A percentile compares a stretch with the other conserved stretches of the same genome.
These are phyloP conservation scores for Tychaedon coryphoeus DNA, from an alignment of 2,113 vertebrate species.

Conservation along the genomic window DNA sequence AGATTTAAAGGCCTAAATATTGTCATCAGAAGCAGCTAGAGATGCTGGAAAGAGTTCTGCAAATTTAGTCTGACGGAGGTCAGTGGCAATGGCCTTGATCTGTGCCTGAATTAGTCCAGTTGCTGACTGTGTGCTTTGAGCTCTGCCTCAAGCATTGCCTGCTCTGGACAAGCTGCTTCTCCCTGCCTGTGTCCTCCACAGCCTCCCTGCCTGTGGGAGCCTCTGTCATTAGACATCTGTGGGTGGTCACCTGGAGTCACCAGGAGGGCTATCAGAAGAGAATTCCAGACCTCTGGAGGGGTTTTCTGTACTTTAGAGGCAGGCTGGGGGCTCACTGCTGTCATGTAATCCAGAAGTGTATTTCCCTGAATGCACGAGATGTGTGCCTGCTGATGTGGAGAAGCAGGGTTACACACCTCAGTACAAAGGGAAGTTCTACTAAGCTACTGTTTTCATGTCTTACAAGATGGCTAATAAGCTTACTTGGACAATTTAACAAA, in stretches of 20 bases:
- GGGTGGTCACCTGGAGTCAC: neutral
- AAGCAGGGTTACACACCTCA: neutral
- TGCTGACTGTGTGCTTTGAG: neutral
- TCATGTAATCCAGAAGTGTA: neutral
- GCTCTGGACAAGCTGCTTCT: neutral
- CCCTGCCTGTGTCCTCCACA: neutral
- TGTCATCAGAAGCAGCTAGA: neutral
- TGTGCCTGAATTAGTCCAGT: neutral
- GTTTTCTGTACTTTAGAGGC: neutral
- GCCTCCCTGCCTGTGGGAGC: rapidly evolving
- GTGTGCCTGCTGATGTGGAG: neutral
- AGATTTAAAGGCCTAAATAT: neutral
- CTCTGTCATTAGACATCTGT: neutral
- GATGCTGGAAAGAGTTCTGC: neutral
- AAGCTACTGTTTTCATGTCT: neutral
- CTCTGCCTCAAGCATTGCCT: neutral
- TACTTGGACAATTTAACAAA: neutral
- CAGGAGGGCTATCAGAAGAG: neutral
- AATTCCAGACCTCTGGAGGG: neutral
- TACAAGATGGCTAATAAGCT: neutral
- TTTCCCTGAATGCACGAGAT: neutral
- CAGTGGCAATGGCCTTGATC: neutral
- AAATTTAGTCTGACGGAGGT: neutral
- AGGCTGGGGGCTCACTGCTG: neutral
- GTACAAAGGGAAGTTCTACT: neutral